A percentile compares a stretch with the other conserved stretches of the same genome.
Conservation (phyloP, 2,113 vertebrate genomes). For the Isichthys henryi region DNA sequence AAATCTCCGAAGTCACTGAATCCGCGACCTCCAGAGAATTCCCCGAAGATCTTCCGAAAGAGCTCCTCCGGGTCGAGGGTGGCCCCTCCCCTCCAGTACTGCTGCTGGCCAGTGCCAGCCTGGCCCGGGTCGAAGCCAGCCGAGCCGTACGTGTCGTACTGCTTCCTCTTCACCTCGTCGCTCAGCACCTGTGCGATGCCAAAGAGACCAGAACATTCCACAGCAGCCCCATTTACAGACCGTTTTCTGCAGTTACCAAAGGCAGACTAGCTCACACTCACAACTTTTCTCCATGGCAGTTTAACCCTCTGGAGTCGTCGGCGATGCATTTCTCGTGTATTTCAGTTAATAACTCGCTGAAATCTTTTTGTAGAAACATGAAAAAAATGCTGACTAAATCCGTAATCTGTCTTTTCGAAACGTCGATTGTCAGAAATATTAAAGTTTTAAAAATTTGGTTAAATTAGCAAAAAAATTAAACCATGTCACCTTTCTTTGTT, state of each 20-base stretch:
- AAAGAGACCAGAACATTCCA: background rate
- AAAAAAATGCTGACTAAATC: no score
- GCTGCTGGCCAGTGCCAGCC: conserved; percentile 58
- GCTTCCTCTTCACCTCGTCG: conserved; percentile 86
- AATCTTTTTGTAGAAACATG: no score
- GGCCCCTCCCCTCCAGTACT: conserved; percentile 76
- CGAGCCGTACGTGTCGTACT: conserved; percentile 81
- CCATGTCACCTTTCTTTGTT: no score
- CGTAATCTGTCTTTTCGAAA: no score
- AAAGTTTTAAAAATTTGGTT: no score
- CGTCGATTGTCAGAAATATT: no score
- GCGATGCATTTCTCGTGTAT: no score
- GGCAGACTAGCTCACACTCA: background rate
- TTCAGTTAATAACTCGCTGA: no score
- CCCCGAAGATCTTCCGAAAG: conserved; percentile 93
- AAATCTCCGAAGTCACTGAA: conserved; percentile 71
- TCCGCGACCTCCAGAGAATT: conserved; percentile 72
- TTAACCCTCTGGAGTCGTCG: no score
- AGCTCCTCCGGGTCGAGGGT: conserved; percentile 85
- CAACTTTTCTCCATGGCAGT: background rate
- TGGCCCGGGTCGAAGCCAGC: conserved; percentile 70
- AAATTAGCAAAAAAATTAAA: no score
- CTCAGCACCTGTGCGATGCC: conserved; percentile 67
- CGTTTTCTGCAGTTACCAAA: background rate
- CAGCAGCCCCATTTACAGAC: background rate